A percentile compares a stretch with the other conserved stretches of the same genome.
Conservation (phyloP, 2,113 vertebrate genomes). For the Xiphorhynchus elegans region DNA sequence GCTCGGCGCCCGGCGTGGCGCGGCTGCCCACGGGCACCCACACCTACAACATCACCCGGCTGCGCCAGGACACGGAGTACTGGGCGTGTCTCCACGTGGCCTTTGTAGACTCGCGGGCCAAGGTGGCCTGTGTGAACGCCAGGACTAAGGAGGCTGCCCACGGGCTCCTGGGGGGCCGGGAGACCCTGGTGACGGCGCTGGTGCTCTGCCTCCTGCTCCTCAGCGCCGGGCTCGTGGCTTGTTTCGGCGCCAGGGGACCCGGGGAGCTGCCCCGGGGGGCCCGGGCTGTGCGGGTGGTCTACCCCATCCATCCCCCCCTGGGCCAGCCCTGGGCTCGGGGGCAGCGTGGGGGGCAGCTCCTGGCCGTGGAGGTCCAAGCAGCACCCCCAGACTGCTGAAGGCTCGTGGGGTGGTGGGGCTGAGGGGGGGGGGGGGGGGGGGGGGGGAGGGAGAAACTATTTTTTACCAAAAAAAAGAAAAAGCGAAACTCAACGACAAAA, state of each 20-base stretch:
- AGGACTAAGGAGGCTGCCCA: conserved; percentile 79
- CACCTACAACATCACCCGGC: conserved; percentile 89
- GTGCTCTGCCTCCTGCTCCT: conserved; percentile 78
- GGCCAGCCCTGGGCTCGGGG: conserved; percentile 67
- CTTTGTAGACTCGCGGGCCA: conserved; percentile 70
- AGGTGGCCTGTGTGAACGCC: conserved; percentile 75
- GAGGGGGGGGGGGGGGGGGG: too few species aligned
- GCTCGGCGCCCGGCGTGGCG: conserved; percentile 64
- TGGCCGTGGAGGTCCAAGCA: conserved; percentile 57
- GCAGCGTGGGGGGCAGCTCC: conserved; percentile 22
- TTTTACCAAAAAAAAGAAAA: too few species aligned
- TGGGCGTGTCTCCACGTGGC: conserved; percentile 87
- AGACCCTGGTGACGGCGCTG: conserved; percentile 70
- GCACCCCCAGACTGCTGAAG: conserved; percentile 56
- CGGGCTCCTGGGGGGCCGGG: conserved; percentile 63
- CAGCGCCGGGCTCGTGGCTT: conserved; percentile 44
- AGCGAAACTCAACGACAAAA: background rate
- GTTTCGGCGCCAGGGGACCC: background rate
- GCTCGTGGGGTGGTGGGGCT: background rate
- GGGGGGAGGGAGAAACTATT: too few species aligned
- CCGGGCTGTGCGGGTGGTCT: conserved; percentile 57
- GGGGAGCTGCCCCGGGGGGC: background rate
- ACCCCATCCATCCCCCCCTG: conserved; percentile 66
- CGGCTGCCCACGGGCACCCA: conserved; percentile 87
- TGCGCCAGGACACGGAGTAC: conserved; percentile 87